Conservation (phyloP, 2,797 vertebrate genomes). For the Fundulus diaphanus region DNA sequence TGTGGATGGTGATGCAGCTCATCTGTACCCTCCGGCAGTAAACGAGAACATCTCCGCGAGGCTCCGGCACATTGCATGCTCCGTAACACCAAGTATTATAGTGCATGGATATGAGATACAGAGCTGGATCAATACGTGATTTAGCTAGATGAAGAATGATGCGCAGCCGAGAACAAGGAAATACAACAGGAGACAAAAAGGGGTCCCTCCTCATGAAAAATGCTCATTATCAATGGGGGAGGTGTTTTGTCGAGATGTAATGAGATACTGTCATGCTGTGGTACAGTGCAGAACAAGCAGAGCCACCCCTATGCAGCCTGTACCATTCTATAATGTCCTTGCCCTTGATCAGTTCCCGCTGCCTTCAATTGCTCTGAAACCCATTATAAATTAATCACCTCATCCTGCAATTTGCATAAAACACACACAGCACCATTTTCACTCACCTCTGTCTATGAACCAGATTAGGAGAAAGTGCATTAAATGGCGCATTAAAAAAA, state of each 20-base stretch:
- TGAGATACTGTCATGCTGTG: slow-evolving; percentile 83
- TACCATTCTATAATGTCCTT: slow-evolving; percentile 80
- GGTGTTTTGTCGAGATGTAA: slow-evolving; percentile 82
- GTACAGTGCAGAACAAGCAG: slow-evolving; percentile 80
- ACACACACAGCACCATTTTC: slow-evolving; percentile 75
- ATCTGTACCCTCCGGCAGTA: slow-evolving; percentile 40
- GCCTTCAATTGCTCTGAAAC: slow-evolving; percentile 80
- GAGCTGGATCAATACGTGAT: slow-evolving; percentile 74
- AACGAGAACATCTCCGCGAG: slow-evolving; percentile 53
- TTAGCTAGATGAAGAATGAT: slow-evolving; percentile 76
- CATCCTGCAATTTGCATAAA: slow-evolving; percentile 80
- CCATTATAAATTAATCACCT: slow-evolving; percentile 84
- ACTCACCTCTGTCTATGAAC: slow-evolving; percentile 76
- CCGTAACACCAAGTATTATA: slow-evolving; percentile 58
- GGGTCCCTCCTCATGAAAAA: slow-evolving; percentile 74
- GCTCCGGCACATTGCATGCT: slow-evolving; percentile 45
- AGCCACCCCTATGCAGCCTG: slow-evolving; percentile 79
- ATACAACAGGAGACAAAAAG: slow-evolving; percentile 66
- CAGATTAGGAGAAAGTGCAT: slow-evolving; percentile 78
- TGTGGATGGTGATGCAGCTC: slow-evolving; percentile 55
- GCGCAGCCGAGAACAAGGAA: slow-evolving; percentile 57
- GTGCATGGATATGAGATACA: slow-evolving; percentile 70
- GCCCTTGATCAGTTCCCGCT: slow-evolving; percentile 82
- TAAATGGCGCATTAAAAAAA: slow-evolving; percentile 75
- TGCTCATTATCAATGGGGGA: slow-evolving; percentile 82